phyloP scores from a whole-genome alignment of 2,888 invertebrate genomes.

The Volucella inanis region DNA sequence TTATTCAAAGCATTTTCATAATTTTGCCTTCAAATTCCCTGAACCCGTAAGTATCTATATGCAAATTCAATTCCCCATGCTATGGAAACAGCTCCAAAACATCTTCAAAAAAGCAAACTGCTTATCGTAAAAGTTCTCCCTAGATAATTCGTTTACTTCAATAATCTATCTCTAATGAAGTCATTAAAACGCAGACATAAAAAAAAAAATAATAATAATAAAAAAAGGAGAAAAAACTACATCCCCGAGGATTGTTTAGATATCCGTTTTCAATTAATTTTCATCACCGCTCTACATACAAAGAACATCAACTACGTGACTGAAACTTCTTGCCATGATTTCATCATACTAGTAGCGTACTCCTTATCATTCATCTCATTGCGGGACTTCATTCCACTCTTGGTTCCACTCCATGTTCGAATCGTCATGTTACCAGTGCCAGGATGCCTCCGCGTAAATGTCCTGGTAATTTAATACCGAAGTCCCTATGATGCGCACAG shows the following conservation, averaged over 20 bases:
- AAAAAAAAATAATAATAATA: no score
- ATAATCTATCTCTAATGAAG: conserved; percentile 16
- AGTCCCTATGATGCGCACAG: neutral
- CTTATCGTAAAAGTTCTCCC: conserved; percentile 7
- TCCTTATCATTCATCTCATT: conserved; percentile 22
- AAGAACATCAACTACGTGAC: neutral
- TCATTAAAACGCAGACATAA: neutral
- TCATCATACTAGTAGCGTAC: neutral
- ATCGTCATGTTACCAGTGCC: conserved; percentile 55
- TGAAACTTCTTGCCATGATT: conserved; percentile 4
- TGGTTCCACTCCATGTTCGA: conserved; percentile 21
- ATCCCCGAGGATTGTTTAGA: neutral
- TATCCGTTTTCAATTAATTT: conserved; percentile 33
- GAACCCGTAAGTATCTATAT: neutral
- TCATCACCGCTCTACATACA: conserved; percentile 1
- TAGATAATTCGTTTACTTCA: neutral
- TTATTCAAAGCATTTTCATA: neutral
- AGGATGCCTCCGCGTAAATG: conserved; percentile 49
- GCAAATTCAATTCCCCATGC: neutral
- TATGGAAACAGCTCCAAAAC: neutral
- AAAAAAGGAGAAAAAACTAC: neutral
- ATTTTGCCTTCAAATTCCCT: neutral
- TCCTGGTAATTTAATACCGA: conserved; percentile 29
- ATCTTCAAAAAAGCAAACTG: neutral
- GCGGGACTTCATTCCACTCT: conserved; percentile 25